phyloP scores from a whole-genome alignment of 2,113 vertebrate species.

The Ploceus nigricollis region DNA sequence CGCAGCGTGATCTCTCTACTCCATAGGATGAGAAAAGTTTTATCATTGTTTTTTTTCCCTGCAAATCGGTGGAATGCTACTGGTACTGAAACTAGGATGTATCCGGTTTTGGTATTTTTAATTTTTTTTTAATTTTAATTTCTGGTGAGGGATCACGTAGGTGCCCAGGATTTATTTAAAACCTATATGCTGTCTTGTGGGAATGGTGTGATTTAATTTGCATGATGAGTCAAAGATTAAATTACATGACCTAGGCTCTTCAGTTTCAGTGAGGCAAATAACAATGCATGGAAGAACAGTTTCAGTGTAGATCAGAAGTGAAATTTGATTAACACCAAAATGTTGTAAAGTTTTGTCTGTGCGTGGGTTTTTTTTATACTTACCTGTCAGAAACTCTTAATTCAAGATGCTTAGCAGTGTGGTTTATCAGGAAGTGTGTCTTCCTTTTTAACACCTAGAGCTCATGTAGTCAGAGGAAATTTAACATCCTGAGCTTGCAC shows the following conservation, averaged over 20 bases:
- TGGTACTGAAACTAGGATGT: background rate
- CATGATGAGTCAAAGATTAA: constrained; percentile 55
- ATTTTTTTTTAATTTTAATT: background rate
- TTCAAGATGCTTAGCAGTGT: background rate
- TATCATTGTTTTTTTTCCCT: rapidly evolving
- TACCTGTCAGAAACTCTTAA: background rate
- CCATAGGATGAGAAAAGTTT: background rate
- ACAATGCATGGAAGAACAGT: background rate
- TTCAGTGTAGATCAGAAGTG: background rate
- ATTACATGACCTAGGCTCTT: constrained; percentile 9
- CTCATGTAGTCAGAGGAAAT: background rate
- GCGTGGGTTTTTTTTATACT: background rate
- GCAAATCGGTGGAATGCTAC: background rate
- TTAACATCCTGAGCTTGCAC: background rate
- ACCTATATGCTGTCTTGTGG: background rate
- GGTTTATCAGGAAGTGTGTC: background rate
- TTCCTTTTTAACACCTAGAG: background rate
- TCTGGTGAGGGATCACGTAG: background rate
- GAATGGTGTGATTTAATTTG: constrained; percentile 47
- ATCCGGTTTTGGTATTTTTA: background rate
- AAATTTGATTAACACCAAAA: background rate
- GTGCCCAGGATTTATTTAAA: background rate
- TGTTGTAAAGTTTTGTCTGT: background rate
- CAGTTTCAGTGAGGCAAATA: constrained; percentile 24
- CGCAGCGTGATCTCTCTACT: background rate